phyloP scores from a whole-genome alignment of 2,797 vertebrate species.

The Propithecus deckenii region DNA sequence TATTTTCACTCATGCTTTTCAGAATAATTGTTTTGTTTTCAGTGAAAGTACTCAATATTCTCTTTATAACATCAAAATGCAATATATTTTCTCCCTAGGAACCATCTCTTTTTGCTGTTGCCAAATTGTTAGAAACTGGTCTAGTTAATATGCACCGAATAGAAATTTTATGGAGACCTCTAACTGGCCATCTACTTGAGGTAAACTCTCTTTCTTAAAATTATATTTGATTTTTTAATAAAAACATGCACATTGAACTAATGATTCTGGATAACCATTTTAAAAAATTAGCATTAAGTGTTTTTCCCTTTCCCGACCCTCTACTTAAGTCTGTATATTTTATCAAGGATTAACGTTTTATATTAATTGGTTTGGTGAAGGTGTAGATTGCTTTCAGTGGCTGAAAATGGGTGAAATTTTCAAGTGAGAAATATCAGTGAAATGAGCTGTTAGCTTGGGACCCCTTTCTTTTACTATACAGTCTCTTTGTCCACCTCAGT shows the following conservation, averaged over 20 bases:
- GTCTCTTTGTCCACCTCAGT: neutral
- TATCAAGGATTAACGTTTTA: constrained; percentile 8
- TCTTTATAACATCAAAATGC: constrained; percentile 23
- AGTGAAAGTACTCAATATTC: neutral
- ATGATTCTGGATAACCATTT: neutral
- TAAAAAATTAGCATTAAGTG: neutral
- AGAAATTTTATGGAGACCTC: constrained; percentile 97
- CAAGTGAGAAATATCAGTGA: neutral
- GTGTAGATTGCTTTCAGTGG: neutral
- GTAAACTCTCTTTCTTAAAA: constrained; percentile 83
- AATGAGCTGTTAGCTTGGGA: neutral
- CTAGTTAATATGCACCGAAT: constrained; percentile 99
- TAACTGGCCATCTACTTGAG: constrained; percentile 97
- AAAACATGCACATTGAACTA: neutral
- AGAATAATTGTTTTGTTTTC: constrained; percentile 39
- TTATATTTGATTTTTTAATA: constrained; percentile 49
- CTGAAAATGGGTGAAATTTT: neutral
- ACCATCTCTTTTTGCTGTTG: constrained; percentile 98
- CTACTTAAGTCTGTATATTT: neutral
- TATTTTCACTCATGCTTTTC: neutral
- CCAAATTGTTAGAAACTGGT: constrained; percentile 97
- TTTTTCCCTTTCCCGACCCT: neutral
- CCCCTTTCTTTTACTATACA: neutral
- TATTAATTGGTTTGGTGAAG: neutral
- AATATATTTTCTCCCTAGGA: constrained; percentile 87